phyloP scores from a whole-genome alignment of 2,113 vertebrate genomes.

The Osmerus mordax region DNA sequence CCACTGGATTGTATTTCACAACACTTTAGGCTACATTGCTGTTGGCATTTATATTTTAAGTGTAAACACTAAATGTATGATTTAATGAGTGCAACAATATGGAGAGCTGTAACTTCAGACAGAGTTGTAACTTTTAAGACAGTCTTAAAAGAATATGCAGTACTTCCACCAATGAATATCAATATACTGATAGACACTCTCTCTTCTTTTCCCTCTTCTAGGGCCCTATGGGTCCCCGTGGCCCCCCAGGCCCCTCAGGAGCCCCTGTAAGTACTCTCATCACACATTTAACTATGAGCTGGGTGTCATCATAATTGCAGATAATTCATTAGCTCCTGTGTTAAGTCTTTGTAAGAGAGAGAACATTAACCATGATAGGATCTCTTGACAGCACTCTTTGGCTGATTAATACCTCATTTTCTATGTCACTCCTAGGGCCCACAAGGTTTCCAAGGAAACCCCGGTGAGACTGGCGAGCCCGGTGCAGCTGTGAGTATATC shows the following conservation, averaged over 20 bases:
- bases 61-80: too few relatives aligned
- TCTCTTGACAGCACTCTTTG: background rate
- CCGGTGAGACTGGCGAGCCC: conserved; percentile 89
- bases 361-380: too few relatives aligned
- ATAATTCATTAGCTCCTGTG: too few relatives aligned
- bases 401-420: conserved; percentile 21
- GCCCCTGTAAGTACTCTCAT: conserved; percentile 80
- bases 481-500: conserved; percentile 82
- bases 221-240: conserved; percentile 96
- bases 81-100: too few relatives aligned
- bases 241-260: conserved; percentile 86
- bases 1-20: too few relatives aligned
- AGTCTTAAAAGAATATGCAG: too few relatives aligned
- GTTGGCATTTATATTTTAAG: too few relatives aligned
- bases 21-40: too few relatives aligned
- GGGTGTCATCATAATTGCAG: too few relatives aligned
- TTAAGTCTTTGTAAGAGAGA: too few relatives aligned
- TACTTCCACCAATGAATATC: background rate
- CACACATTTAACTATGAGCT: background rate
- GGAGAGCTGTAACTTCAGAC: too few relatives aligned
- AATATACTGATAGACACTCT: background rate
- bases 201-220: conserved; percentile 44
- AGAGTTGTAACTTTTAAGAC: too few relatives aligned
- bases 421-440: conserved; percentile 76
- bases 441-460: conserved; percentile 93